A percentile compares a stretch with the other conserved stretches of the same genome.
Conservation (phyloP, 2,888 invertebrate species). For the Protonemura montana region DNA sequence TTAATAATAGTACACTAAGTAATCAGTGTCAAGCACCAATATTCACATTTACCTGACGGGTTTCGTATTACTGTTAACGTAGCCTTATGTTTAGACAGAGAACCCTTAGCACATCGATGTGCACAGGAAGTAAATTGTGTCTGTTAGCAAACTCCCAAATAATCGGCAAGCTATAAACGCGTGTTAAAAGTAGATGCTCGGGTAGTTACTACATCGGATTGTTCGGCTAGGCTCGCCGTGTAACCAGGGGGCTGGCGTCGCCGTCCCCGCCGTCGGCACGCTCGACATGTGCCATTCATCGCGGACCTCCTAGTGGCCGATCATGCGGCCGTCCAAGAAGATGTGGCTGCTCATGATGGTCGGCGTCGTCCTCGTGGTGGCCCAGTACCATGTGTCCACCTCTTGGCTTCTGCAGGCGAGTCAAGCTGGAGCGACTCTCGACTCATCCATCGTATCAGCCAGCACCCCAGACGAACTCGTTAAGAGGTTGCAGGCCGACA, state of each 20-base stretch:
- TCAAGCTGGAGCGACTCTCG: conserved; percentile 33
- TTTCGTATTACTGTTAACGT: not conserved
- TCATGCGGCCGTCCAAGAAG: conserved; percentile 67
- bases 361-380: conserved; percentile 69
- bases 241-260: not conserved
- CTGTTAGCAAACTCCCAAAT: not conserved
- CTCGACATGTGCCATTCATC: not conserved
- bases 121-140: not conserved
- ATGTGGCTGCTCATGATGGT: conserved; percentile 71
- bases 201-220: not conserved
- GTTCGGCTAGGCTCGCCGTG: not conserved
- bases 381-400: conserved; percentile 70
- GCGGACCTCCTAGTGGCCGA: not conserved
- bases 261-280: not conserved
- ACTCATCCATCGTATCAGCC: not conserved
- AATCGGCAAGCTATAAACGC: not conserved
- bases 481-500: conserved; percentile 25
- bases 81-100: not conserved
- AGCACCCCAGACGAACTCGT: conserved; percentile 13
- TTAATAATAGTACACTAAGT: not conserved
- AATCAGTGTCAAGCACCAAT: not conserved
- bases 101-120: not conserved
- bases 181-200: not conserved
- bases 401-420: conserved; percentile 51
- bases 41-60: not conserved